phyloP scores from a whole-genome alignment of 2,797 vertebrate species.

The Silurus lanzhouensis region DNA sequence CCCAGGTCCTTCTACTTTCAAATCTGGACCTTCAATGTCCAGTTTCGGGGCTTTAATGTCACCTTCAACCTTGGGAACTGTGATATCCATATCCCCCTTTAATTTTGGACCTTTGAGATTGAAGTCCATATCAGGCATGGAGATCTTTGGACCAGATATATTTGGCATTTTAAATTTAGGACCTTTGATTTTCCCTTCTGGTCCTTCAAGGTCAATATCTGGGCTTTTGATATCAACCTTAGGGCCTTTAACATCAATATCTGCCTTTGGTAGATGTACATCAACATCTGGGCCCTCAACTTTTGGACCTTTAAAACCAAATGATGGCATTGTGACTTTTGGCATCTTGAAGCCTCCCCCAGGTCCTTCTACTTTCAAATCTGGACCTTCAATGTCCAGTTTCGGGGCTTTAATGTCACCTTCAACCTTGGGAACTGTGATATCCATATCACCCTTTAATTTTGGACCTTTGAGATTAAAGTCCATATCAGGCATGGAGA shows the following conservation, averaged over 20 bases:
- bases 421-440: constrained; percentile 58
- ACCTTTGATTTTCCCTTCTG: constrained; percentile 39
- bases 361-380: constrained; percentile 45
- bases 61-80: constrained; percentile 54
- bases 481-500: constrained; percentile 69
- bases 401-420: constrained; percentile 53
- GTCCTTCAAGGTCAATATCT: background rate
- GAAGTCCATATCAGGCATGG: constrained; percentile 72
- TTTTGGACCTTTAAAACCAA: background rate
- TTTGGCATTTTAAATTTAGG: constrained; percentile 53
- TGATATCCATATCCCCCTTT: constrained; percentile 66
- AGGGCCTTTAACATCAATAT: constrained; percentile 13
- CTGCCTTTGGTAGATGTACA: background rate
- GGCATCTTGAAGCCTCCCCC: constrained; percentile 23
- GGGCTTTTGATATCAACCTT: constrained; percentile 38
- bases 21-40: constrained; percentile 40
- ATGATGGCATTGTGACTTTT: background rate
- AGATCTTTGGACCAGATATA: constrained; percentile 32
- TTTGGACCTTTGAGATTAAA: constrained; percentile 73
- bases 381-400: constrained; percentile 39
- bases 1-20: constrained; percentile 46
- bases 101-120: constrained; percentile 71
- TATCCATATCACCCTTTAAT: constrained; percentile 65
- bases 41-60: constrained; percentile 52
- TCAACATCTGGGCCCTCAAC: background rate